Percentiles rank a stretch among this genome's conserved stretches.
phyloP scores from a whole-genome alignment of 2,888 invertebrate species.

The Dryobotodes eremita region DNA sequence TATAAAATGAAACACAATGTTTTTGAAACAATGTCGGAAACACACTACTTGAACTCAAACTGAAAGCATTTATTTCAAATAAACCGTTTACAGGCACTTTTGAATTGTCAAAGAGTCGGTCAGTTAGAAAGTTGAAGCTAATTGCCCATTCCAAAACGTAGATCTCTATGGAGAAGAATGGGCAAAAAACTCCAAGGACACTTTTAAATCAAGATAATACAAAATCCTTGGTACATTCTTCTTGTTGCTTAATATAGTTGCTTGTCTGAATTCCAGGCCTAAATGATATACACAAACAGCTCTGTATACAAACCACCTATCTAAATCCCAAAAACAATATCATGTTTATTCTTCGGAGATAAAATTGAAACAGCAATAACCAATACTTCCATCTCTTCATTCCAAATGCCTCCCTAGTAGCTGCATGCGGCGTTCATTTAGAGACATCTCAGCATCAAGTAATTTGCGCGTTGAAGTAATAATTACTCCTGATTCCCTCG shows the following conservation, averaged over 20 bases:
- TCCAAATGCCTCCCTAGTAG: slow-evolving; percentile 48
- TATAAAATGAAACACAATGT: not conserved
- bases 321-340: not conserved
- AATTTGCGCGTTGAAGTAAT: slow-evolving; percentile 68
- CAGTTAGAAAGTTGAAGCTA: no score
- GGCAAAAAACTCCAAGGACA: no score
- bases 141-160: no score
- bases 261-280: not conserved
- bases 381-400: not conserved
- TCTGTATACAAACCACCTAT: not conserved
- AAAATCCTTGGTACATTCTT: no score
- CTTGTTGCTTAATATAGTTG: no score
- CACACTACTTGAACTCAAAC: no score
- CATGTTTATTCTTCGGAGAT: not conserved
- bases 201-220: no score
- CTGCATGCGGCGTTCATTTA: slow-evolving; percentile 61
- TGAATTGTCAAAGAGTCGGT: no score
- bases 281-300: not conserved
- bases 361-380: not conserved
- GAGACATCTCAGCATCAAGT: slow-evolving; percentile 63
- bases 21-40: not conserved
- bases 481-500: slow-evolving; percentile 70
- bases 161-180: no score
- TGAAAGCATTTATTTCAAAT: no score
- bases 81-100: no score